Evolutionary conservation across 2,888 invertebrate species (phyloP), one percentile per base, ranked within the genome.

Genomic region (Polia nebulosa): DNA sequence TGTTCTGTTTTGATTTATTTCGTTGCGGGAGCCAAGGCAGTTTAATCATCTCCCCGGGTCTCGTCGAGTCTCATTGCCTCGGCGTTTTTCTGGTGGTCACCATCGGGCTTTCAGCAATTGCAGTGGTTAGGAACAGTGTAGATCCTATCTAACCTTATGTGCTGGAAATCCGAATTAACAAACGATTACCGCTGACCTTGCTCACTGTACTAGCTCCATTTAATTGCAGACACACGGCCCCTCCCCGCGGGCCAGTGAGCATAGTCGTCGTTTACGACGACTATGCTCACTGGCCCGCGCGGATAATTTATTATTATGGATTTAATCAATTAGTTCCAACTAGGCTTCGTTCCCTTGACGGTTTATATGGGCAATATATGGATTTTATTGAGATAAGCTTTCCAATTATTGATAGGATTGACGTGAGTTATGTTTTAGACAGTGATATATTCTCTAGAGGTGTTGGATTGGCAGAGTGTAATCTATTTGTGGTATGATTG

Each of bases 311-410:
- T 74, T 32, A 61, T 32, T 62, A 53, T 63, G 47, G 47, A 60
- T 52, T 65, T 47, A 78, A 75, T 59, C 56, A 79, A 76, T 68
- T 79, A 63, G 17, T 56, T 1, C 27, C 20, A 61, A 66, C 47
- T 47, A 61, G 44, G 29, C 39, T 3, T 27, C 7, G 52, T n/a
- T 62, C 41, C 36, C 55, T 27, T 17, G 45, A 17, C 17, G 22
- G 15, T 32, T 60, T 39, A 55, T 53, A 52, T 45, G n/a, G 60
- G 9, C 49, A 36, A 53, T 61, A 67, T 61, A 67, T 6, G 5
- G 13, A 44, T 44, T 67, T 58, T 36, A 74, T 68, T 63, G 56
- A 59, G 22, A 9, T 32, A 45, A 25, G 44, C 32, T 67, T 36
- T 51, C 9, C 11, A 62, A 59, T 59, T 45, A 61, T 51, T 39